phyloP scores from a whole-genome alignment of 1,140 invertebrate species.

The Drosophila lacteicornis region DNA sequence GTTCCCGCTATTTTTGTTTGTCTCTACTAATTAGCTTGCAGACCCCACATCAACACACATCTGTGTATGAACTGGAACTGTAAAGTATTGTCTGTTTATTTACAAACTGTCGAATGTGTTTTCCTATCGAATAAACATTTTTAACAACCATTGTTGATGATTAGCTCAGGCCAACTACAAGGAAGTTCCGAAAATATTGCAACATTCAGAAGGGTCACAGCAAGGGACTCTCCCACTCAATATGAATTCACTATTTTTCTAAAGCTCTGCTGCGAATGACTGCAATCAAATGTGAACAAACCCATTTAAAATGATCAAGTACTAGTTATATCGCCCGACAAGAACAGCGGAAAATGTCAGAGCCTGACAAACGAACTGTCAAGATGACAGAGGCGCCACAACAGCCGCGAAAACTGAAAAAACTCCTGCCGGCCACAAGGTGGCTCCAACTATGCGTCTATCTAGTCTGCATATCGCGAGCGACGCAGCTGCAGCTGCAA shows the following conservation, averaged over 20 bases:
- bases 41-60: conserved; percentile 29
- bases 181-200: conserved; percentile 1
- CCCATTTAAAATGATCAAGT: conserved; percentile 46
- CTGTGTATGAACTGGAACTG: conserved; percentile 42
- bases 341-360: conserved; percentile 58
- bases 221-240: neutral
- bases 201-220: neutral
- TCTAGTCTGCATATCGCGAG: conserved; percentile 73
- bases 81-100: conserved; percentile 70
- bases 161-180: conserved; percentile 16
- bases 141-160: conserved; percentile 35
- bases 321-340: conserved; percentile 33
- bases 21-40: conserved; percentile 67
- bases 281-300: conserved; percentile 15
- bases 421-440: conserved; percentile 30
- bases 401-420: conserved; percentile 44
- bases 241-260: neutral
- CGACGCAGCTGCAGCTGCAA: conserved; percentile 61
- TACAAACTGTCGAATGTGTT: conserved; percentile 67
- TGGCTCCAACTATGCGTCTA: conserved; percentile 71
- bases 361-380: conserved; percentile 79
- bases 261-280: neutral
- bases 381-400: conserved; percentile 72
- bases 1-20: conserved; percentile 59
- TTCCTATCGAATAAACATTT: conserved; percentile 11